Base-by-base conservation (phyloP, 2,888 invertebrate species). In the Camptogramma bilineatum region DNA sequence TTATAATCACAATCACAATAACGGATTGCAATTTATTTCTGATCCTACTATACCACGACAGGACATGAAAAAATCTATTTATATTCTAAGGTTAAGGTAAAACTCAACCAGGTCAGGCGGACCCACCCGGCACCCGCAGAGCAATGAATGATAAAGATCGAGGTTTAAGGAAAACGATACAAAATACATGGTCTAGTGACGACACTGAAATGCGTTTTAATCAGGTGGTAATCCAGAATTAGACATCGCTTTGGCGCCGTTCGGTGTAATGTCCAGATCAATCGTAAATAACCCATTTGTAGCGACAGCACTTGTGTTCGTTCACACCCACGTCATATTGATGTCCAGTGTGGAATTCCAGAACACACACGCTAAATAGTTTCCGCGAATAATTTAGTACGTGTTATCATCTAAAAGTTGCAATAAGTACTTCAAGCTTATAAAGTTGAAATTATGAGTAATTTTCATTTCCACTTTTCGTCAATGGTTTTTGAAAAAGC, bases 161-260 rank as follows among this genome's bases (percentile, higher is more conserved):
- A 39, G 21, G 17, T 16, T 47, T 44, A 42, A 57, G 48, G 53
- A 24, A 51, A 52, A 47, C 24, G 16, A 18, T 24, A 19, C n/a
- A 58, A 44, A 51, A 31, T 21, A 44, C 42, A 31, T 42, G n/a
- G 57, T 61, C 63, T 51, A 55, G 58, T 19, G 54, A 58, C 58
- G 68, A 66, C 64, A 66, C 78, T 79, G 76, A 74, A 75, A 76
- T 68, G 59, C 50, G 66, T 57, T 58, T 60, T 70, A 69, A 76
- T 78, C 82, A 80, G 79, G 76, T 81, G 77, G 75, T 76, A 81
- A 71, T 81, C 74, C 78, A 72, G 75, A 83, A 80, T 76, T 83
- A 83, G 80, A 76, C 73, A 68, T 78, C 18, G 48, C 47, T 62
- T 62, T 78, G 77, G 78, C 80, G 81, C 72, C 78, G 61, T 71